Evolutionary conservation across 2,113 vertebrate genomes (phyloP).

Genomic region (Eublepharis macularius): DNA sequence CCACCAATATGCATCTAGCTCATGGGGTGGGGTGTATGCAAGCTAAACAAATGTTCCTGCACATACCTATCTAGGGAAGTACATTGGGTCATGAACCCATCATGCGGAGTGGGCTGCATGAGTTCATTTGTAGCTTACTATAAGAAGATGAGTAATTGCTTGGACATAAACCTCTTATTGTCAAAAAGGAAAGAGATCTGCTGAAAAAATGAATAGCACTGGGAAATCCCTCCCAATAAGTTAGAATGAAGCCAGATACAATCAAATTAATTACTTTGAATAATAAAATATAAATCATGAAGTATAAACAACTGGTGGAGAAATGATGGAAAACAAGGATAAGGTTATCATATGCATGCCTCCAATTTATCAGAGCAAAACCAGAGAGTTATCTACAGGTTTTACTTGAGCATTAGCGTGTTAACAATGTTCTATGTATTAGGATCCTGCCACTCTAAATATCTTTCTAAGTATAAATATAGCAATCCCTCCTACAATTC

Average conservation of each 20-base stretch:
- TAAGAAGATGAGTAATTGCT: background rate
- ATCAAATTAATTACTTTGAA: conserved; percentile 19
- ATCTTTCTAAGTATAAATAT: conserved; percentile 23
- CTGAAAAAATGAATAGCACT: background rate
- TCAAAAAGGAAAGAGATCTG: background rate
- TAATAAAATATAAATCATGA: background rate
- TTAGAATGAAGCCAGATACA: conserved; percentile 7
- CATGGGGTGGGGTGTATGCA: background rate
- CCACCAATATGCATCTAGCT: fast-evolving
- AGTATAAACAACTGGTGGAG: conserved; percentile 29
- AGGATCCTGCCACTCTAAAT: background rate
- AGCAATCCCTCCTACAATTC: conserved; percentile 28
- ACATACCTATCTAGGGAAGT: background rate
- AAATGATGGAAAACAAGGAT: conserved; percentile 14
- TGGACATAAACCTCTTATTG: background rate
- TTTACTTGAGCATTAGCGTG: conserved; percentile 3
- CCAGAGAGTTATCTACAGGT: background rate
- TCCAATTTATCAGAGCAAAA: conserved; percentile 12
- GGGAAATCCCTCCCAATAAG: background rate
- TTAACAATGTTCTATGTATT: conserved; percentile 3
- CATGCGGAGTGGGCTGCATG: background rate
- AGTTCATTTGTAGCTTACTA: background rate
- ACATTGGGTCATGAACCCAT: background rate
- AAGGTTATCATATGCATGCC: background rate
- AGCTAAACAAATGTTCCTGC: conserved; percentile 12